A percentile compares a stretch with the other conserved stretches of the same genome.
Evolutionary conservation across 2,888 invertebrate species (phyloP).

Genomic region (Lithophane semibrunnea): DNA sequence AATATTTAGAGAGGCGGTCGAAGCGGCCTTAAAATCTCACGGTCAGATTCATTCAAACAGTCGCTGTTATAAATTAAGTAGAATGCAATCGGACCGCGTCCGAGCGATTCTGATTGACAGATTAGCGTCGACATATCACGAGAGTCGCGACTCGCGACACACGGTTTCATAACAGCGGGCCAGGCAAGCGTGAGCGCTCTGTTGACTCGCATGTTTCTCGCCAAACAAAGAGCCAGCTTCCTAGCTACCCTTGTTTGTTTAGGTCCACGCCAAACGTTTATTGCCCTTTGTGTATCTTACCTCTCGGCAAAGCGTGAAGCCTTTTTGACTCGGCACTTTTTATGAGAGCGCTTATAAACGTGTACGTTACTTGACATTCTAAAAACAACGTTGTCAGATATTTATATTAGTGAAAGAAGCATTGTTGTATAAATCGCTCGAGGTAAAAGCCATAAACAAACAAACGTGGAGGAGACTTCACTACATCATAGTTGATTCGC

Average conservation of each 20-base stretch:
- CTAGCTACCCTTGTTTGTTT: constrained; percentile 90
- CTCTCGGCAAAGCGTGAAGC: constrained; percentile 88
- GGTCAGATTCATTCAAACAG: constrained; percentile 55
- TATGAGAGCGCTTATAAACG: constrained; percentile 86
- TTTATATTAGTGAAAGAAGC: constrained; percentile 67
- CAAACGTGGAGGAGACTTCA: constrained; percentile 68
- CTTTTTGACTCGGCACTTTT: constrained; percentile 90
- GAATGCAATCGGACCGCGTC: constrained; percentile 54
- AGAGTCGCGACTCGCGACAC: constrained; percentile 67
- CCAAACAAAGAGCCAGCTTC: constrained; percentile 89
- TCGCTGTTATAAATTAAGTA: constrained; percentile 54
- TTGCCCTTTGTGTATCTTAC: constrained; percentile 89
- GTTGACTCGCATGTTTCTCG: constrained; percentile 89
- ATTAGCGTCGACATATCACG: constrained; percentile 75
- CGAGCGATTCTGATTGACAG: constrained; percentile 76
- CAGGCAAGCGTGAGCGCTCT: constrained; percentile 72
- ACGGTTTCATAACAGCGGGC: constrained; percentile 70
- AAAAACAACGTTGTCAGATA: constrained; percentile 71
- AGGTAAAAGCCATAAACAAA: constrained; percentile 72
- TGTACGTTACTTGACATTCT: constrained; percentile 80
- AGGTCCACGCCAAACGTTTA: constrained; percentile 89
- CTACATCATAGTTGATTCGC: constrained; percentile 72
- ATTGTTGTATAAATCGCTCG: constrained; percentile 67
- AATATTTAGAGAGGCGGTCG: constrained; percentile 43
- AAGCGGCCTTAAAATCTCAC: constrained; percentile 45